These are phyloP conservation scores for Leuciscus idus DNA, from an alignment of 2,113 vertebrate species.

Conservation along the genomic window DNA sequence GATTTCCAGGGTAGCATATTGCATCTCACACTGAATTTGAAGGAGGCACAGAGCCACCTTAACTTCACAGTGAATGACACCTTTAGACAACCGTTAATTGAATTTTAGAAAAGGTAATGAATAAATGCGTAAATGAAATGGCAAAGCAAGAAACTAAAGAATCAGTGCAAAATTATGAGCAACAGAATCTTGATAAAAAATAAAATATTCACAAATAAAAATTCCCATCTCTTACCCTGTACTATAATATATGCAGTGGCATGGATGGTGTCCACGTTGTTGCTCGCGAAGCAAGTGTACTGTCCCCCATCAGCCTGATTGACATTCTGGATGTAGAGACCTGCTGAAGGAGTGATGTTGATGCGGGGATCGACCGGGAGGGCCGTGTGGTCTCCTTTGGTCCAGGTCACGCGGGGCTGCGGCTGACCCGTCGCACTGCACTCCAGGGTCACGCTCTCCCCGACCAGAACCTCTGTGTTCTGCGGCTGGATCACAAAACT, in stretches of 20 bases:
- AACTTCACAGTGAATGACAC: neutral
- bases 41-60: too few species aligned
- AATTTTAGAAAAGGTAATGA: neutral
- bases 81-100: neutral
- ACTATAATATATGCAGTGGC: slow-evolving; percentile 92
- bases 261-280: slow-evolving; percentile 89
- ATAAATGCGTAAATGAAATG: neutral
- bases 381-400: slow-evolving; percentile 85
- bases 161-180: too few species aligned
- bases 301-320: slow-evolving; percentile 87
- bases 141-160: neutral
- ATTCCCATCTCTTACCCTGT: slow-evolving; percentile 79
- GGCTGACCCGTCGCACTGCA: slow-evolving; percentile 95
- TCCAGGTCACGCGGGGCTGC: slow-evolving; percentile 89
- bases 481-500: slow-evolving; percentile 97
- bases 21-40: too few species aligned
- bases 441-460: slow-evolving; percentile 95
- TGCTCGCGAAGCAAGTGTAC: slow-evolving; percentile 93
- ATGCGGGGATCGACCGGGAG: slow-evolving; percentile 88
- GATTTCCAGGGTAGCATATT: too few species aligned
- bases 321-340: slow-evolving; percentile 93
- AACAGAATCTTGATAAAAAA: neutral
- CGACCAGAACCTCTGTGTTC: slow-evolving; percentile 96
- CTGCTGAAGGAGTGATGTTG: slow-evolving; percentile 89
- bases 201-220: too few species aligned